Base-by-base conservation (phyloP, 2,797 vertebrate genomes). In the Microctenopoma lineatum region DNA sequence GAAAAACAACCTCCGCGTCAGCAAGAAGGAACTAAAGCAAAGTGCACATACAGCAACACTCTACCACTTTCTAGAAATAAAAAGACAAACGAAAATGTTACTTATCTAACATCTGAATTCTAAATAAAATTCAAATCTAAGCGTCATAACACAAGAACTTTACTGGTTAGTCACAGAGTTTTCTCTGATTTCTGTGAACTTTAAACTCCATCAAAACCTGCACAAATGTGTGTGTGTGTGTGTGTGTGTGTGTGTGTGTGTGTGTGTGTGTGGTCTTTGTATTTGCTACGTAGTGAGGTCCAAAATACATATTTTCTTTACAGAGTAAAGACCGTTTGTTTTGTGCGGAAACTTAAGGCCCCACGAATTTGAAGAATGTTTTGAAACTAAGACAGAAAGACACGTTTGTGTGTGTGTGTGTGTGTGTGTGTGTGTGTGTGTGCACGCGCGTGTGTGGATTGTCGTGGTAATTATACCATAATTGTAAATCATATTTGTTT, bases 131-230 rank as follows among this genome's bases (percentile, higher is more conserved):
- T 51, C 0, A 1, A 26, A 15, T 15, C 29, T 16, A 44, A 52
- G 53, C 12, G 4, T 45, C 36, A 59, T 39, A 14, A 32, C 7
- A 7, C 15, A 41, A 21, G 8, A 47, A 52, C 32, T 67, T 68
- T 4, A 64, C 6, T 25, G 46, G 15, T 66, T 66, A 45, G 54
- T 67, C 64, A 77, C 61, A 45, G 25, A 13, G 42, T 42, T 12
- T 4, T 16, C 13, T 53, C 54, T 53, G 10, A 65, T n/a, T 3
- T 16, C 15, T 18, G 9, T 52, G 15, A 39, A 72, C 21, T 4
- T 61, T 9, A 32, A 51, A 18, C 16, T 18, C n/a, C 8, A 9
- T 18, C 7, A 3, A 46, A 44, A 44, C 7, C 41, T 44, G 41
- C 41, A 44, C 15, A 21, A 21, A 21, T 21, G 21, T 21, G 21